Evolutionary conservation across 2,888 invertebrate genomes (phyloP).

Genomic region (Sylvicola cinctus): DNA sequence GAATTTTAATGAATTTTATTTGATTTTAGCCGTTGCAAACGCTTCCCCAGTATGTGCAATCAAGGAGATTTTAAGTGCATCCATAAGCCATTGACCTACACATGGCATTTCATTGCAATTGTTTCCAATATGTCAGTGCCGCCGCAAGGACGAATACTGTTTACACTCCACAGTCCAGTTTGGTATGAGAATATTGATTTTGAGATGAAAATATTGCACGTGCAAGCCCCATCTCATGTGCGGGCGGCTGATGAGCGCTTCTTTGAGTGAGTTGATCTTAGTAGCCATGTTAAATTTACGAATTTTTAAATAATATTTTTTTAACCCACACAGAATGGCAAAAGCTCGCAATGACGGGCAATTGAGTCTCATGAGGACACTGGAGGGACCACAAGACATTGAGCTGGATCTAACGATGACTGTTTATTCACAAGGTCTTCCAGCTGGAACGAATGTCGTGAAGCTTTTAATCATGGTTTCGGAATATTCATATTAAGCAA

Average conservation of each 20-base stretch:
- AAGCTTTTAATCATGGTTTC: slow-evolving; percentile 73
- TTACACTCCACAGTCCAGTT: slow-evolving; percentile 69
- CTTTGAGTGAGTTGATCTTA: slow-evolving; percentile 29
- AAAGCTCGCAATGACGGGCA: slow-evolving; percentile 46
- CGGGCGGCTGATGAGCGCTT: slow-evolving; percentile 33
- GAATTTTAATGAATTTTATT: neutral
- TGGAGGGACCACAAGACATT: slow-evolving; percentile 79
- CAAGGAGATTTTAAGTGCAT: slow-evolving; percentile 53
- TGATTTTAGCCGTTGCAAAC: slow-evolving; percentile 55
- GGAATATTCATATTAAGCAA: slow-evolving; percentile 48
- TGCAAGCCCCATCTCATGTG: slow-evolving; percentile 39
- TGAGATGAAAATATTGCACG: slow-evolving; percentile 43
- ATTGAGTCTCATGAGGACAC: slow-evolving; percentile 47
- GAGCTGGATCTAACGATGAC: slow-evolving; percentile 76
- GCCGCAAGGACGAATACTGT: slow-evolving; percentile 38
- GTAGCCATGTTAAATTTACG: neutral
- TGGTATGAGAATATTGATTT: slow-evolving; percentile 57
- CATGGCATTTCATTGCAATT: slow-evolving; percentile 85
- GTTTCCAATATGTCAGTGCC: slow-evolving; percentile 64
- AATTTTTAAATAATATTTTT: neutral
- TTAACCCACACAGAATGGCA: slow-evolving; percentile 27
- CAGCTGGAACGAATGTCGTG: slow-evolving; percentile 66
- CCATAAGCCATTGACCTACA: slow-evolving; percentile 63
- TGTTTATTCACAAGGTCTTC: slow-evolving; percentile 46
- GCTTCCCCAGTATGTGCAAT: slow-evolving; percentile 46